Percentiles rank a stretch among this genome's conserved stretches.
phyloP scores from a whole-genome alignment of 64 coral and sea anemone species.

The Porites lutea region DNA sequence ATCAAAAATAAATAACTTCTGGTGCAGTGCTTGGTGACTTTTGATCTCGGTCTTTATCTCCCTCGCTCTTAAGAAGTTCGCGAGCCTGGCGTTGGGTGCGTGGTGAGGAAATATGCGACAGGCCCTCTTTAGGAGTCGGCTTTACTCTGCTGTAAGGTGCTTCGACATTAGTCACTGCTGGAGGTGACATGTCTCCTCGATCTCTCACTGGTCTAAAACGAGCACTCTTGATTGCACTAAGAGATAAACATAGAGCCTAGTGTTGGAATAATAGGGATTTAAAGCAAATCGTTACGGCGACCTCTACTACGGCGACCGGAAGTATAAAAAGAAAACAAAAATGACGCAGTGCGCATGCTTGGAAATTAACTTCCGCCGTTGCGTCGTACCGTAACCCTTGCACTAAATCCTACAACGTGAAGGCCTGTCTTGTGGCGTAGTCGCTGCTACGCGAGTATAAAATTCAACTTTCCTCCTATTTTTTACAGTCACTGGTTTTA shows the following conservation, averaged over 20 bases:
- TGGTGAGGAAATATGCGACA: slow-evolving; percentile 2
- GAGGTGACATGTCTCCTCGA: slow-evolving; percentile 19
- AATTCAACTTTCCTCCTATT: no score
- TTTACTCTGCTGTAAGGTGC: slow-evolving; percentile 4
- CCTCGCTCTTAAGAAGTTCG: not conserved
- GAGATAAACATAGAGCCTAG: not conserved
- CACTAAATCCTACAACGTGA: no score
- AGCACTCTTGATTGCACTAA: not conserved
- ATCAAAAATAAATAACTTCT: slow-evolving; percentile 55
- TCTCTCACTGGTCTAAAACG: slow-evolving; percentile 20
- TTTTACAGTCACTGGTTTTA: no score
- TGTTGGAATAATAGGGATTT: not conserved
- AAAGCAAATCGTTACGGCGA: no score
- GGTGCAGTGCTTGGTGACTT: slow-evolving; percentile 3
- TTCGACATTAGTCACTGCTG: slow-evolving; percentile 6
- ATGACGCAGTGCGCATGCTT: no score
- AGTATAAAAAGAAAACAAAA: no score
- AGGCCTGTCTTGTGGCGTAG: no score
- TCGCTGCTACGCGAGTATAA: no score
- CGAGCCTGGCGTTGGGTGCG: slow-evolving; percentile 13
- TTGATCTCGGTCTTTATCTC: slow-evolving; percentile 20
- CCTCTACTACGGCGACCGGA: no score
- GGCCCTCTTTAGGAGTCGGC: not conserved
- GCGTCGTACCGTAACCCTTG: no score
- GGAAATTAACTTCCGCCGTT: no score